Evolutionary conservation across 2,797 vertebrate species (phyloP), one percentile per base, ranked within the genome.

Genomic region (Crenichthys baileyi): DNA sequence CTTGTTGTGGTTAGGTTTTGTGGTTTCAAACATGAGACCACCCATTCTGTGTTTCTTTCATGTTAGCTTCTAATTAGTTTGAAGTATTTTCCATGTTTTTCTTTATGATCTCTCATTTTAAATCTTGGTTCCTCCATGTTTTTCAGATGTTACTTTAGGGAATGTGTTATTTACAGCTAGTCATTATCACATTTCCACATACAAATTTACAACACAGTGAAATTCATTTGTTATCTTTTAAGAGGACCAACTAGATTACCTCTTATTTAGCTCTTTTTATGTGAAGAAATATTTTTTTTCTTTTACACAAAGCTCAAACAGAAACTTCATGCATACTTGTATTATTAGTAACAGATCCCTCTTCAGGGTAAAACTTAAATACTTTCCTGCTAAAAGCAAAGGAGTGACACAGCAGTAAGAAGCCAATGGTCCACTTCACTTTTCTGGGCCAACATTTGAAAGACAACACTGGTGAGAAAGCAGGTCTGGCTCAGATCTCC

Each of bases 391-490:
- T n/a, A 67, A 53, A 48, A 36, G 70, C 76, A 12, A 48, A 39
- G 1, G 60, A 70, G 83, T 82, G 79, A 88, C 67, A 85, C 72
- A 87, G 85, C 86, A 80, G 79, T 5, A 26, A 72, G 75, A 73
- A 51, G 31, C 63, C 2, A n/a, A 77, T 72, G 78, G 78, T 89
- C 81, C 58, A 13, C 51, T 58, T 12, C 2, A 86, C 53, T 73
- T 73, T 73, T 71, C 78, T 1, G 29, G 74, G 89, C 92, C 91
- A 91, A 70, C 78, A 67, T 83, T 12, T 89, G 92, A 90, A 93
- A 93, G 91, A 85, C 86, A 90, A 92, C 88, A 90, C 90, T 74
- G 83, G 90, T 93, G 92, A 92, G 92, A 93, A 92, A 87, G 78
- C 78, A 73, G 79, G 76, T 88, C 77, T 84, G 83, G 85, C 83